Percentiles rank a stretch among this genome's conserved stretches.
Evolutionary conservation across 2,113 vertebrate species (phyloP).

Genomic region (Pteropus alecto): DNA sequence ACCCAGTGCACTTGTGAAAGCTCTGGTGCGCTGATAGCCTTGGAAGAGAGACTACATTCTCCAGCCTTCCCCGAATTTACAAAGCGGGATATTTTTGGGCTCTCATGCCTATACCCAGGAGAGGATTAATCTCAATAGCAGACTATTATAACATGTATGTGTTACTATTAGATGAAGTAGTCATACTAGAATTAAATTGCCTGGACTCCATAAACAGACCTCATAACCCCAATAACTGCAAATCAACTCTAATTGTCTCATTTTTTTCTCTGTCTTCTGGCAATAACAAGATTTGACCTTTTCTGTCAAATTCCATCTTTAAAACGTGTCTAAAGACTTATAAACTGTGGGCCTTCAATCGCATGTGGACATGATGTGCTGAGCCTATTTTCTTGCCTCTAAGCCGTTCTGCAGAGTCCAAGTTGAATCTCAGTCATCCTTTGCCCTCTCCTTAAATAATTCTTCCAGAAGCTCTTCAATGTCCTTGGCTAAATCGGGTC

Average conservation of each 20-base stretch:
- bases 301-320: not conserved
- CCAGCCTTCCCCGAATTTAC: not conserved
- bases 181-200: not conserved
- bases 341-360: too few species aligned
- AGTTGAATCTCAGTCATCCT: not conserved
- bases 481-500: conserved; percentile 57
- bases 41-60: not conserved
- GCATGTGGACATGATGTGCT: rapidly evolving
- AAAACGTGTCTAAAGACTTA: not conserved
- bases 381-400: not conserved
- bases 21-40: not conserved
- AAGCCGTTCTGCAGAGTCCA: not conserved
- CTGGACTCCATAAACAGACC: not conserved
- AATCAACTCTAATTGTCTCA: not conserved
- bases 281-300: not conserved
- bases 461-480: not conserved
- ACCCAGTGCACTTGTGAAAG: not conserved
- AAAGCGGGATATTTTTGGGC: not conserved
- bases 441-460: conserved; percentile 45
- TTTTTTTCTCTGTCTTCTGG: not conserved
- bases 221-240: not conserved
- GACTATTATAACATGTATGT: not conserved
- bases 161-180: not conserved
- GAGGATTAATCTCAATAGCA: not conserved
- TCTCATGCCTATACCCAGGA: not conserved